Evolutionary conservation across 2,888 invertebrate species (phyloP).

Genomic region (Tenthredo scrophulariae): DNA sequence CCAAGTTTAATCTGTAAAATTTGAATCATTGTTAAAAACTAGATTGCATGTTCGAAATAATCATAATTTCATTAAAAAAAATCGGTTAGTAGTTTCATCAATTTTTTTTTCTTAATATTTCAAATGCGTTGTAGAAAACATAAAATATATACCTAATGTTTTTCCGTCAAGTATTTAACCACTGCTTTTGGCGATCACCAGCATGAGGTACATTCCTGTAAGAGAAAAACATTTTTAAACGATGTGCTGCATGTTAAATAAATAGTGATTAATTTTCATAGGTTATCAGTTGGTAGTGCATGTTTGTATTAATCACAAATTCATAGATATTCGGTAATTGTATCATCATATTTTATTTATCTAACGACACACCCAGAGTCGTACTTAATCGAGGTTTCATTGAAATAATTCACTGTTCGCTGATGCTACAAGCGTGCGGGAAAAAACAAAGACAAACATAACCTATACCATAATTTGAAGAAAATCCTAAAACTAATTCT

Average conservation of each 20-base stretch:
- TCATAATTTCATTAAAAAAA: conserved; percentile 56
- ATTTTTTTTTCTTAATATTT: background rate
- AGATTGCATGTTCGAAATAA: conserved; percentile 56
- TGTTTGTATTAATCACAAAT: conserved; percentile 52
- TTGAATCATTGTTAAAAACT: background rate
- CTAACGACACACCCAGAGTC: background rate
- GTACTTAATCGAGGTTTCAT: background rate
- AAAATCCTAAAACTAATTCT: background rate
- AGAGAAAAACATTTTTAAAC: background rate
- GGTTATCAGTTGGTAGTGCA: conserved; percentile 48
- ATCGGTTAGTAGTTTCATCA: conserved; percentile 54
- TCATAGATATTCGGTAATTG: conserved; percentile 50
- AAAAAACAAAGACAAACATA: background rate
- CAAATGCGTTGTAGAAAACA: background rate
- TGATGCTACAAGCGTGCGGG: background rate
- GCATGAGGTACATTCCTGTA: background rate
- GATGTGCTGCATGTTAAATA: background rate
- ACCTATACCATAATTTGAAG: background rate
- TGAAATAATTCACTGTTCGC: background rate
- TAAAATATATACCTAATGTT: background rate
- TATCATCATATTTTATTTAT: conserved; percentile 2
- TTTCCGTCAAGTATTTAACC: background rate
- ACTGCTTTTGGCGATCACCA: background rate
- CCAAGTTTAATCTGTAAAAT: background rate
- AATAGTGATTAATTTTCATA: background rate